Percentiles rank a stretch among this genome's conserved stretches.
phyloP scores from a whole-genome alignment of 2,797 vertebrate genomes.

The Sarcophilus harrisii region DNA sequence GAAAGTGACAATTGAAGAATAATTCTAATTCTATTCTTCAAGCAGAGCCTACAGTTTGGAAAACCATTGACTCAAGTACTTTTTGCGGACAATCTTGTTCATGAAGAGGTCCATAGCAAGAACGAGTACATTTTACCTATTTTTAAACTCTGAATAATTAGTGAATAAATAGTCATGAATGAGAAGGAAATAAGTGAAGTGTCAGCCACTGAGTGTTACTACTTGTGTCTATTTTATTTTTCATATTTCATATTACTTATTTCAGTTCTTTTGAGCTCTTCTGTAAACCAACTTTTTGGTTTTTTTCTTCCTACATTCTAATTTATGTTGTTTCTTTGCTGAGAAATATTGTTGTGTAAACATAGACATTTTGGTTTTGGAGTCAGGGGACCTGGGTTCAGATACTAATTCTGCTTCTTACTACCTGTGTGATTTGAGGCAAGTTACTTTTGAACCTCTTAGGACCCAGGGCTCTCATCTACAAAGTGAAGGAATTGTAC shows the following conservation, averaged over 20 bases:
- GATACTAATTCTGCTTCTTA: background rate
- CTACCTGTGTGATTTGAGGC: background rate
- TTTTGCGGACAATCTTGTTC: too few relatives aligned
- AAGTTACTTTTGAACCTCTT: background rate
- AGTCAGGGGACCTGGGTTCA: background rate
- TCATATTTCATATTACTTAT: background rate
- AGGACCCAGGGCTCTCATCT: background rate
- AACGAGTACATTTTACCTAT: background rate
- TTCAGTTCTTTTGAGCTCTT: background rate
- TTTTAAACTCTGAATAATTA: background rate
- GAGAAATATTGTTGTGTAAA: background rate
- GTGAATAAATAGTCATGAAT: constrained; percentile 15
- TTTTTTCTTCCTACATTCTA: background rate
- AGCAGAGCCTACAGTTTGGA: too few relatives aligned
- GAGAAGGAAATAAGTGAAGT: constrained; percentile 17
- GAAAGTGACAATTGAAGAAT: constrained; percentile 23
- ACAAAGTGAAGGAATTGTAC: background rate
- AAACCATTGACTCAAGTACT: too few relatives aligned
- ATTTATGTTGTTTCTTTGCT: background rate
- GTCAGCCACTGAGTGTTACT: background rate
- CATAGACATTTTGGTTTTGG: background rate
- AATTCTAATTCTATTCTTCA: background rate
- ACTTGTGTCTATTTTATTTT: background rate
- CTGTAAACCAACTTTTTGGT: background rate
- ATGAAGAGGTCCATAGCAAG: too few relatives aligned